These are phyloP conservation scores for Drosophila melanosoma DNA, from an alignment of 2,888 invertebrate species.

Conservation along the genomic window DNA sequence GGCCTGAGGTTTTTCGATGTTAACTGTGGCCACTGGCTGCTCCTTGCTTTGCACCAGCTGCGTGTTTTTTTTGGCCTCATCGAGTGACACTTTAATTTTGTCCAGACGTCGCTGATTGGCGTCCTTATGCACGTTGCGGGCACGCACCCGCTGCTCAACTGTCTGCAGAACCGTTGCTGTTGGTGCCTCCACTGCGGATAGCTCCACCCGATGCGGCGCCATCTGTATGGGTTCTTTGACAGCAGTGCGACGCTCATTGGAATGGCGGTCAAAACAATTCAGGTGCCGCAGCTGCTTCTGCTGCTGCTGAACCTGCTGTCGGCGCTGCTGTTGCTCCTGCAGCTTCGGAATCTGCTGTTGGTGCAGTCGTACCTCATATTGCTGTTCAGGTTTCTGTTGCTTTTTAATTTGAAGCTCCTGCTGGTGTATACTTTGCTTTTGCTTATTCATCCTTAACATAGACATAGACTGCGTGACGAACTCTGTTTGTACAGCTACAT, in stretches of 20 bases:
- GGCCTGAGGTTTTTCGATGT: neutral
- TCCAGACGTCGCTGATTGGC: conserved; percentile 17
- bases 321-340: neutral
- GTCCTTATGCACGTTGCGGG: conserved; percentile 19
- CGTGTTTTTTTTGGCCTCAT: neutral
- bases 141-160: conserved; percentile 4
- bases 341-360: neutral
- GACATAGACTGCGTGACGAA: neutral
- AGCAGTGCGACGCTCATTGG: neutral
- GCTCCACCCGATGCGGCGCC: conserved; percentile 18
- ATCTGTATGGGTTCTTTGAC: conserved; percentile 5
- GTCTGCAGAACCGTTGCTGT: conserved; percentile 26
- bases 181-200: conserved; percentile 47
- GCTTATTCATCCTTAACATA: neutral
- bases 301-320: neutral
- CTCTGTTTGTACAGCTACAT: neutral
- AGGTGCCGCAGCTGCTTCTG: neutral
- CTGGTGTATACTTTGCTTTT: conserved; percentile 5
- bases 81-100: neutral
- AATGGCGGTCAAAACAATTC: neutral
- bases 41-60: neutral
- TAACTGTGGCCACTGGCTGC: conserved; percentile 1
- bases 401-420: neutral
- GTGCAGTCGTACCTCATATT: neutral
- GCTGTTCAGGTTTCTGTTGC: neutral